These are phyloP conservation scores for Cantharis lateralis DNA, from an alignment of 2,888 invertebrate species.

Conservation along the genomic window DNA sequence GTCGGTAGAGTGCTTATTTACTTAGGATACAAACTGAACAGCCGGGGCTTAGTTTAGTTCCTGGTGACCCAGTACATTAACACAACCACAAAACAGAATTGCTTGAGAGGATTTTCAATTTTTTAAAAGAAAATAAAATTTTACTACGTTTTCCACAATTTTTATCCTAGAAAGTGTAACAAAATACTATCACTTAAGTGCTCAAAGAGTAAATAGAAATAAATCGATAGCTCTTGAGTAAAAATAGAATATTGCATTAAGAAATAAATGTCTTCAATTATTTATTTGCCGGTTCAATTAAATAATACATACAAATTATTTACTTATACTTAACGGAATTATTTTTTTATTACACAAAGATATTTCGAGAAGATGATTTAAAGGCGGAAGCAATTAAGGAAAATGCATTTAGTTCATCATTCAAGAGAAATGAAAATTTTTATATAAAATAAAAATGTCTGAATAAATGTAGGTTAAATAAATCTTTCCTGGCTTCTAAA, in stretches of 20 bases:
- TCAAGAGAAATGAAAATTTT: not conserved
- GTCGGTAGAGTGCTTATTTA: not conserved
- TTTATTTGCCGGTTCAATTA: not conserved
- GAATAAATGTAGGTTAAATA: not conserved
- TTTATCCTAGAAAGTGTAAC: not conserved
- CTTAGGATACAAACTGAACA: not conserved
- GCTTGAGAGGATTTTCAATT: too few species aligned
- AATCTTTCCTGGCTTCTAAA: not conserved
- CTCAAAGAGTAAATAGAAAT: not conserved
- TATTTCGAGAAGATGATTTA: not conserved
- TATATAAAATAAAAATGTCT: not conserved
- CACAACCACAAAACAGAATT: not conserved
- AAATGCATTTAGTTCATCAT: not conserved
- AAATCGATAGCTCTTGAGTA: not conserved
- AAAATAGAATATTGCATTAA: not conserved
- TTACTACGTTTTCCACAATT: not conserved
- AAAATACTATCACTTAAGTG: not conserved
- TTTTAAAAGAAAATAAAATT: not conserved
- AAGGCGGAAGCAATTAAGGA: not conserved
- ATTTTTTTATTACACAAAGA: not conserved
- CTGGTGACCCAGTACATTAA: too few species aligned
- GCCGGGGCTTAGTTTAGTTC: too few species aligned
- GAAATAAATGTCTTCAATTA: not conserved
- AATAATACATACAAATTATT: not conserved
- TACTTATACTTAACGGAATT: not conserved